These are phyloP conservation scores for Parambassis ranga DNA, from an alignment of 2,797 vertebrate genomes.

Conservation along the genomic window DNA sequence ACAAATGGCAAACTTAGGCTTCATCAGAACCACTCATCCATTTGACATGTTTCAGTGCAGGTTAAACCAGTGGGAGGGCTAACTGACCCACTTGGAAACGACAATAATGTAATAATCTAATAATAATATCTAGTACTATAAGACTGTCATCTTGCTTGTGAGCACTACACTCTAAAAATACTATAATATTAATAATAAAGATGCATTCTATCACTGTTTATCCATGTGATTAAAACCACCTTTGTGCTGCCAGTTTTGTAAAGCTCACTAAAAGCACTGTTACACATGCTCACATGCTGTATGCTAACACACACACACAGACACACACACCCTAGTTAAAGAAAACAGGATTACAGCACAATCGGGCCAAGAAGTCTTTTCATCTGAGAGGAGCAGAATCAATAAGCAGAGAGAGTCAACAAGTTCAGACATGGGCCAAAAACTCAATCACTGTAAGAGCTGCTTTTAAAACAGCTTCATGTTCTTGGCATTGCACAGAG, in stretches of 20 bases:
- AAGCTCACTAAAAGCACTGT: constrained; percentile 10
- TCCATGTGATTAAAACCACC: background rate
- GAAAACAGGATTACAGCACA: constrained; percentile 73
- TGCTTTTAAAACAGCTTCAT: constrained; percentile 53
- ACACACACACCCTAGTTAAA: constrained; percentile 22
- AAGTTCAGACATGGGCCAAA: constrained; percentile 72
- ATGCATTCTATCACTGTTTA: background rate
- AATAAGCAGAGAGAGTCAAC: constrained; percentile 65
- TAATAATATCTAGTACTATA: background rate
- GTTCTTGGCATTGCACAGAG: constrained; percentile 29
- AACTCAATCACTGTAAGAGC: constrained; percentile 49
- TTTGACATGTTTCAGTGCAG: background rate
- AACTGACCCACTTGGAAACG: background rate
- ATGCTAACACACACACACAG: background rate
- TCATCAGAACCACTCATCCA: too few relatives aligned
- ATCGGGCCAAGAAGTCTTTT: constrained; percentile 58
- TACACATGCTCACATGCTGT: background rate
- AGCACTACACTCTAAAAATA: background rate
- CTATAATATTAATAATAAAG: too few relatives aligned
- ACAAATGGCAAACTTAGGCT: too few relatives aligned
- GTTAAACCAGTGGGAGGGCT: background rate
- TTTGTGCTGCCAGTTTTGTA: background rate
- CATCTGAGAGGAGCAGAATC: constrained; percentile 69
- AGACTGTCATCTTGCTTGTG: background rate
- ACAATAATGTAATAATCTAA: too few relatives aligned